phyloP scores from a whole-genome alignment of 1,140 invertebrate genomes.

The Drosophila parabipectinata region DNA sequence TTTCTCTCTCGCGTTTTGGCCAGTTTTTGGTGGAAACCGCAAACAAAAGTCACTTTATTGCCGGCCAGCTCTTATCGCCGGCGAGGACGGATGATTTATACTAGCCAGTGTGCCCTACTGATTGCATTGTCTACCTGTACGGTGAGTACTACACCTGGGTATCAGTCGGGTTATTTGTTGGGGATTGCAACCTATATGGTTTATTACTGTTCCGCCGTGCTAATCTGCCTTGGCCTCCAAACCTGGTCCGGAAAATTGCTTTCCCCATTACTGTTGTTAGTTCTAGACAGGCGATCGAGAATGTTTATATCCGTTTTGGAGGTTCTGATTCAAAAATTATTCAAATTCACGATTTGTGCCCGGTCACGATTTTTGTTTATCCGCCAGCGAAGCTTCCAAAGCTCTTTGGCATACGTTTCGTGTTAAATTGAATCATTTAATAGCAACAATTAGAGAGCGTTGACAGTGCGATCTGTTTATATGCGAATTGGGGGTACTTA shows the following conservation, averaged over 20 bases:
- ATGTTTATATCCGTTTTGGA: constrained; percentile 47
- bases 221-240: constrained; percentile 34
- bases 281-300: constrained; percentile 3
- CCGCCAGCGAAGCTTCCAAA: constrained; percentile 21
- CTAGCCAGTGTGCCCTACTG: constrained; percentile 9
- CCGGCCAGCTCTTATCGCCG: constrained; percentile 54
- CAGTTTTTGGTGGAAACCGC: not conserved
- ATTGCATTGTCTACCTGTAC: constrained; percentile 34
- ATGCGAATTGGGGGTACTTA: not conserved
- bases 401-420: constrained; percentile 43
- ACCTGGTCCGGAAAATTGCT: constrained; percentile 29
- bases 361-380: constrained; percentile 58
- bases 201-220: constrained; percentile 17
- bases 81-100: constrained; percentile 34
- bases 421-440: constrained; percentile 40
- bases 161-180: not conserved
- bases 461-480: constrained; percentile 27
- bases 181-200: constrained; percentile 8
- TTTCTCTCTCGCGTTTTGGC: constrained; percentile 31
- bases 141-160: constrained; percentile 15
- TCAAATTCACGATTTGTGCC: constrained; percentile 42
- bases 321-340: constrained; percentile 16
- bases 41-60: constrained; percentile 38
- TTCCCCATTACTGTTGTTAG: constrained; percentile 26
- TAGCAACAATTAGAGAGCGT: constrained; percentile 22